These are phyloP conservation scores for Hassar affinis DNA, from an alignment of 2,113 vertebrate species.

Conservation along the genomic window DNA sequence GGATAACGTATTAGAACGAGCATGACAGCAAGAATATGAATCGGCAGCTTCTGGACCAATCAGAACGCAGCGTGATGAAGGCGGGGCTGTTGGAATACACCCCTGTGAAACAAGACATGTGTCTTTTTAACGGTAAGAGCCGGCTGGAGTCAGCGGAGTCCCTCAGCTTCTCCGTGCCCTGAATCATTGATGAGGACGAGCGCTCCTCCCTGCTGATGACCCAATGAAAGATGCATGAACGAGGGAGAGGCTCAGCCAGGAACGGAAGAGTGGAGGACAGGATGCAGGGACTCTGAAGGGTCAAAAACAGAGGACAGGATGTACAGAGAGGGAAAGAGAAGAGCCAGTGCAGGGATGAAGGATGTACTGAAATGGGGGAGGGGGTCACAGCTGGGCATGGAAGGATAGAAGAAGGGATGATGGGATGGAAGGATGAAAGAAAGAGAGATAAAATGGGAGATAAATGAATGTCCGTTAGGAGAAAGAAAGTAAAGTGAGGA, in stretches of 20 bases:
- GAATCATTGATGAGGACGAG: slow-evolving; percentile 37
- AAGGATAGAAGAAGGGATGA: slow-evolving; percentile 3
- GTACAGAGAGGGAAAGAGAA: not conserved
- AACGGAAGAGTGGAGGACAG: slow-evolving; percentile 20
- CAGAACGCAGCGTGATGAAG: not conserved
- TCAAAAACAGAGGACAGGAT: not conserved
- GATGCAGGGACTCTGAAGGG: not conserved
- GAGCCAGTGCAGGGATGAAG: not conserved
- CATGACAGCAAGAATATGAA: not conserved
- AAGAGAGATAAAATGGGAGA: slow-evolving; percentile 17
- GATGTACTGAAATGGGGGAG: slow-evolving; percentile 5
- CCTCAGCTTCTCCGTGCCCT: slow-evolving; percentile 17
- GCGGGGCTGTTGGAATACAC: not conserved
- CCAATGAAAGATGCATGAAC: slow-evolving; percentile 47
- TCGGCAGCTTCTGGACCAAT: not conserved
- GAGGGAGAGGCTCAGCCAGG: slow-evolving; percentile 12
- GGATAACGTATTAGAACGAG: not conserved
- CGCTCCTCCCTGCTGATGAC: slow-evolving; percentile 32
- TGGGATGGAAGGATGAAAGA: not conserved
- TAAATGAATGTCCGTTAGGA: not conserved
- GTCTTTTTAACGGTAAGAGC: not conserved
- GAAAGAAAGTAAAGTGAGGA: not conserved
- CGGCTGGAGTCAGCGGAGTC: slow-evolving; percentile 16
- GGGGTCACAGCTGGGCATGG: not conserved
- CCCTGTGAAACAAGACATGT: not conserved